Conservation (phyloP, 2,888 invertebrate genomes). For the Corythucha ciliata region DNA sequence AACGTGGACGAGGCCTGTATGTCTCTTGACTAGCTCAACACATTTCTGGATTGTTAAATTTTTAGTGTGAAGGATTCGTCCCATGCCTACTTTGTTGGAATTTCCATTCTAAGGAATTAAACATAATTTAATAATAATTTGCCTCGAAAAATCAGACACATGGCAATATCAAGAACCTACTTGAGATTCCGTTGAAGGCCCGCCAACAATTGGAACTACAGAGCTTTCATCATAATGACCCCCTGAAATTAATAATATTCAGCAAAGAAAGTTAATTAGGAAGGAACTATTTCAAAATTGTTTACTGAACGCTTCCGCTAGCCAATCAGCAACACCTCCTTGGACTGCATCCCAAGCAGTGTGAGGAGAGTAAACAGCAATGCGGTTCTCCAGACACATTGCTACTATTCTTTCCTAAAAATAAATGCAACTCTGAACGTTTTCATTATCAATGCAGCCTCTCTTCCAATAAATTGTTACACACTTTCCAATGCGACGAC, state of each 20-base stretch:
- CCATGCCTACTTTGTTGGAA: conserved; percentile 45
- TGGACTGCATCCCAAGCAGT: conserved; percentile 76
- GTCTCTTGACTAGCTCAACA: conserved; percentile 56
- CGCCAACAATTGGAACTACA: no score
- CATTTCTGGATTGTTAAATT: conserved; percentile 51
- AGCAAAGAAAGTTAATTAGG: no score
- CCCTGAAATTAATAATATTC: no score
- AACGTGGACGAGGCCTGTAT: conserved; percentile 58
- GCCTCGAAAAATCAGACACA: no score
- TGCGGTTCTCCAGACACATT: conserved; percentile 69
- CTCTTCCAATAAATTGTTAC: conserved; percentile 22
- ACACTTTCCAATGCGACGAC: conserved; percentile 55
- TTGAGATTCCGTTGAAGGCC: no score
- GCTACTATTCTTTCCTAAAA: conserved; percentile 65
- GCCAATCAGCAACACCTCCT: conserved; percentile 89
- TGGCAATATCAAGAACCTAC: no score
- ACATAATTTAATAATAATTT: no score
- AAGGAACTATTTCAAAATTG: background rate
- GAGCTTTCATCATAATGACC: no score
- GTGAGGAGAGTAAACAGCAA: conserved; percentile 88
- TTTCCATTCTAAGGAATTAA: conserved; percentile 2
- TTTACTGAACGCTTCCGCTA: conserved; percentile 56
- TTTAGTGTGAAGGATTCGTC: conserved; percentile 49
- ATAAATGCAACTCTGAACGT: background rate
- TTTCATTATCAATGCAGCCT: background rate